A percentile compares a stretch with the other conserved stretches of the same genome.
These are phyloP conservation scores for Intellagama lesueurii DNA, from an alignment of 2,797 vertebrate species.

Conservation along the genomic window DNA sequence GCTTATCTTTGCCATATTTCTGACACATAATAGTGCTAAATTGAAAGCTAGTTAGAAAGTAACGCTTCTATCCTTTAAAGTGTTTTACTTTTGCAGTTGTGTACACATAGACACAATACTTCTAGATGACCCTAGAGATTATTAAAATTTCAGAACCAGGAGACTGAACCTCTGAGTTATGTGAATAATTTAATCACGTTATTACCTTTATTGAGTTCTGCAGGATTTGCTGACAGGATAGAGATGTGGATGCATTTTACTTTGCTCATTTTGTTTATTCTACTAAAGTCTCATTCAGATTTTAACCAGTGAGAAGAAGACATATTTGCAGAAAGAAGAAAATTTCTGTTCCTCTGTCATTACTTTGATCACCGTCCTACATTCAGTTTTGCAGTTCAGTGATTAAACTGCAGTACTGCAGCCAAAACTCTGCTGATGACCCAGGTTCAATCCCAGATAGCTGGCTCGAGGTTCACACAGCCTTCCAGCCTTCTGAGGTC, in stretches of 20 bases:
- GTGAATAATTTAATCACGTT: background rate
- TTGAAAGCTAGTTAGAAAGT: constrained; percentile 7
- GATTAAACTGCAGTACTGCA: no score
- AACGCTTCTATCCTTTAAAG: background rate
- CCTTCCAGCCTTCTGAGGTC: no score
- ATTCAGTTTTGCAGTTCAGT: no score
- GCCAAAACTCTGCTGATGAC: no score
- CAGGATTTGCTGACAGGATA: background rate
- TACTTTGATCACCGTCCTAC: no score
- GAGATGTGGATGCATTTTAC: background rate
- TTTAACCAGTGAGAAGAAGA: no score
- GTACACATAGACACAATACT: background rate
- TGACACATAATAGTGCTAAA: background rate
- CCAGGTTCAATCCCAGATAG: no score
- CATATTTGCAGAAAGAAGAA: no score
- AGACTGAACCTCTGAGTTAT: background rate
- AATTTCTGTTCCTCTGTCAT: no score
- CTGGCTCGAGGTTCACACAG: no score
- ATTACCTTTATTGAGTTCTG: constrained; percentile 2
- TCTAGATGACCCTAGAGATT: background rate
- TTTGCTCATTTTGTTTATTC: no score
- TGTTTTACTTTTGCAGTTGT: background rate
- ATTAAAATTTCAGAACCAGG: constrained; percentile 21
- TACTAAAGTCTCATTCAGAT: no score
- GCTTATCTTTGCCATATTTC: background rate